A percentile compares a stretch with the other conserved stretches of the same genome.
Conservation (phyloP, 2,113 vertebrate genomes). For the Callopanchax toddi region DNA sequence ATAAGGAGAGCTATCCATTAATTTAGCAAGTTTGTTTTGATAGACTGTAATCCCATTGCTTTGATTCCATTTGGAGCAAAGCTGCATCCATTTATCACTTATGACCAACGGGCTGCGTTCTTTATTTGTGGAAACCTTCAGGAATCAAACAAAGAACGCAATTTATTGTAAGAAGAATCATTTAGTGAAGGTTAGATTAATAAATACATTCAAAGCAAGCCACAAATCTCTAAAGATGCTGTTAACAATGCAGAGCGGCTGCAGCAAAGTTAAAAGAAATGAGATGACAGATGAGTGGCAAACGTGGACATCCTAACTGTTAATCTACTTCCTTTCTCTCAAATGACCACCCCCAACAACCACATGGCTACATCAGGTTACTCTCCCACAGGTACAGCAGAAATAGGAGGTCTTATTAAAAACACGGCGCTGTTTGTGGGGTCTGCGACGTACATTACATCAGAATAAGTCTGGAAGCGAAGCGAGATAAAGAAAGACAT, state of each 20-base stretch:
- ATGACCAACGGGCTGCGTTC: not conserved
- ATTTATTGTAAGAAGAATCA: not conserved
- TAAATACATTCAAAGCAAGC: not conserved
- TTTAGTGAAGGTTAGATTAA: not conserved
- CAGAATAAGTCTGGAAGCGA: slow-evolving; percentile 46
- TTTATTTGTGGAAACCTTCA: slow-evolving; percentile 10
- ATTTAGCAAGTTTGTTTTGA: slow-evolving; percentile 36
- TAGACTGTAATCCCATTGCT: slow-evolving; percentile 17
- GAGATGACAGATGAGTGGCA: no score
- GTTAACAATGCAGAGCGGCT: no score
- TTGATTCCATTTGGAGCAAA: slow-evolving; percentile 7
- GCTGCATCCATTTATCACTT: not conserved
- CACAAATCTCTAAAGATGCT: not conserved
- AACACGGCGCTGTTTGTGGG: not conserved
- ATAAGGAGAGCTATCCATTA: slow-evolving; percentile 14
- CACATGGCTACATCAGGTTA: slow-evolving; percentile 35
- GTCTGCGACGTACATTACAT: slow-evolving; percentile 30
- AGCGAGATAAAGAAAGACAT: slow-evolving; percentile 70
- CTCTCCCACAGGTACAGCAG: slow-evolving; percentile 34
- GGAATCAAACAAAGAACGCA: slow-evolving; percentile 12
- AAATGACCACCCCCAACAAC: slow-evolving; percentile 54
- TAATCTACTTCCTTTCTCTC: slow-evolving; percentile 72
- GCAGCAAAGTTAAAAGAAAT: no score
- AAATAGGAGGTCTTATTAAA: not conserved
- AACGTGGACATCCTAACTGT: slow-evolving; percentile 41